A percentile compares a stretch with the other conserved stretches of the same genome.
These are phyloP conservation scores for Mya arenaria DNA, from an alignment of 1,140 invertebrate genomes.

Conservation along the genomic window DNA sequence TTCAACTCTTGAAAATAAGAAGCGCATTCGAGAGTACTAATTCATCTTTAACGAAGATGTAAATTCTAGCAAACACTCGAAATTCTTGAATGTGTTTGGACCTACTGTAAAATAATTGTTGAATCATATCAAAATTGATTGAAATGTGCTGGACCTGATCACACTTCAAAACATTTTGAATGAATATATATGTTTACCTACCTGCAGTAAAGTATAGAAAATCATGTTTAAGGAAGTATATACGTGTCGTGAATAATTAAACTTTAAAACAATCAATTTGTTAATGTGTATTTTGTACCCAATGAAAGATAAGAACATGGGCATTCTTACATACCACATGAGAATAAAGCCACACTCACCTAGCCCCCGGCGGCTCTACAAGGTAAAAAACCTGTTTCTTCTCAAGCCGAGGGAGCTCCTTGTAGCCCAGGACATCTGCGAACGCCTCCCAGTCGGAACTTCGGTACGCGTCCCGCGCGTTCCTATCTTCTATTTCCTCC, in stretches of 20 bases:
- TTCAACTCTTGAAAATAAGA: neutral
- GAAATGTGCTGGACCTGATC: no score
- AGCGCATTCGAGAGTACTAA: neutral
- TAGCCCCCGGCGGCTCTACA: constrained; percentile 64
- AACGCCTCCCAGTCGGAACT: constrained; percentile 58
- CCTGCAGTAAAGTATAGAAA: neutral
- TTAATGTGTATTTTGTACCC: neutral
- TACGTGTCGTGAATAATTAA: neutral
- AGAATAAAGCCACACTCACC: constrained; percentile 36
- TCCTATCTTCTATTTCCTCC: constrained; percentile 48
- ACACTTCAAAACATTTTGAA: neutral
- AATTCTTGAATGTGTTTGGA: neutral
- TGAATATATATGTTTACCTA: neutral
- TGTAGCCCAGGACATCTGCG: constrained; percentile 64
- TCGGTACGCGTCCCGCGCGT: neutral
- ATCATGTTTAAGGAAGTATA: neutral
- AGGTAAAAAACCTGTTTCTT: constrained; percentile 55
- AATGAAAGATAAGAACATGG: neutral
- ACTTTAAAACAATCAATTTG: neutral
- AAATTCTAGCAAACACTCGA: neutral
- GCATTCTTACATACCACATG: neutral
- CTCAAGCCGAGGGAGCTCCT: constrained; percentile 64
- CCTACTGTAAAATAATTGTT: neutral
- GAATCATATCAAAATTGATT: neutral
- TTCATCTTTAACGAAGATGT: neutral